A percentile compares a stretch with the other conserved stretches of the same genome.
Evolutionary conservation across 2,888 invertebrate species (phyloP).

Genomic region (Boloria euphrosyne): DNA sequence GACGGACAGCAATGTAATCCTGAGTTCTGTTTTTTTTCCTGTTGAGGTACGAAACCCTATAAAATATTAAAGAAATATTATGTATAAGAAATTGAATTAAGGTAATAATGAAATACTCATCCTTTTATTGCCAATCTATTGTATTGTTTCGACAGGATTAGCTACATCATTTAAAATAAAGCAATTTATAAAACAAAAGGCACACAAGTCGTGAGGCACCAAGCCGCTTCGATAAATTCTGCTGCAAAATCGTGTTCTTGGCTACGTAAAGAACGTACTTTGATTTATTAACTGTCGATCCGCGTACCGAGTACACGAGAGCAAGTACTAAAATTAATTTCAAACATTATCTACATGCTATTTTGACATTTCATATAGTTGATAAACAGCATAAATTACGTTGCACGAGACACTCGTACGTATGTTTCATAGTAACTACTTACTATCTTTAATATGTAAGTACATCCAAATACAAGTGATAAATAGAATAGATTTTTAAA

Average conservation of each 20-base stretch:
- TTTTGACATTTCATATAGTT: constrained; percentile 16
- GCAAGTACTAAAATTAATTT: constrained; percentile 40
- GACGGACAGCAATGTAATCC: too few species aligned
- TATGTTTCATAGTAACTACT: constrained; percentile 30
- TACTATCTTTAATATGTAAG: constrained; percentile 22
- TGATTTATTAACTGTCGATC: constrained; percentile 71
- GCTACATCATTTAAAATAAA: constrained; percentile 55
- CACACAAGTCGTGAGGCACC: constrained; percentile 73
- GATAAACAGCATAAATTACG: constrained; percentile 17
- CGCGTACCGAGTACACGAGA: constrained; percentile 40
- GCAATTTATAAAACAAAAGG: constrained; percentile 66
- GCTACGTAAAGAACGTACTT: constrained; percentile 48
- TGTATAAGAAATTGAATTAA: too few species aligned
- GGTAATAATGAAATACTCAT: too few species aligned
- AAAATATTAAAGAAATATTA: too few species aligned
- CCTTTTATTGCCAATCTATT: too few species aligned
- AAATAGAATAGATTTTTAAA: constrained; percentile 51
- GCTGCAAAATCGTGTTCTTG: constrained; percentile 73
- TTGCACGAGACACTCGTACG: not conserved
- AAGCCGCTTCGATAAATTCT: constrained; percentile 78
- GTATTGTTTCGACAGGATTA: constrained; percentile 58
- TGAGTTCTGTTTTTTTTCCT: too few species aligned
- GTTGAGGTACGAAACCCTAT: too few species aligned
- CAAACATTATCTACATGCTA: constrained; percentile 32
- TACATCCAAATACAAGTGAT: constrained; percentile 49